Conservation (phyloP, 2,888 invertebrate genomes). For the Acronicta aceris region DNA sequence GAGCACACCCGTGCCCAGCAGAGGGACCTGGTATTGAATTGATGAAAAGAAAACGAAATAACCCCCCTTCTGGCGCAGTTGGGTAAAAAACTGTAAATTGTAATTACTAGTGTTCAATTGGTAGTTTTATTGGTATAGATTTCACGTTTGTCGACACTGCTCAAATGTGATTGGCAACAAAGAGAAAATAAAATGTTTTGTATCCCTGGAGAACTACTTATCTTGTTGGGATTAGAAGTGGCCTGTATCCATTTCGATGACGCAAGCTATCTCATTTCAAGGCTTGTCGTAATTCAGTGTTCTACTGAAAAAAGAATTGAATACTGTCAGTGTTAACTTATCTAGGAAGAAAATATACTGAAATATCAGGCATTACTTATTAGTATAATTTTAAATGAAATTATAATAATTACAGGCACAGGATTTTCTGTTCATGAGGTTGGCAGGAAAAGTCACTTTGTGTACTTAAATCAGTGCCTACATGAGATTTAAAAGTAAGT, state of each 20-base stretch:
- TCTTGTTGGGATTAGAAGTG: constrained; percentile 33
- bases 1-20: too few species aligned
- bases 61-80: too few species aligned
- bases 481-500: too few species aligned
- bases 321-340: not conserved
- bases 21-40: not conserved
- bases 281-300: constrained; percentile 20
- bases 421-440: too few species aligned
- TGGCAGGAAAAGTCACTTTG: too few species aligned
- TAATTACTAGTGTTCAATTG: constrained; percentile 28
- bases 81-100: constrained; percentile 7
- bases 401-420: too few species aligned
- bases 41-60: not conserved
- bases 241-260: constrained; percentile 35
- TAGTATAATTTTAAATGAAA: too few species aligned
- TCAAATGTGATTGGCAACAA: constrained; percentile 36
- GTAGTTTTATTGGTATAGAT: constrained; percentile 34
- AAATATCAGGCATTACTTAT: too few species aligned
- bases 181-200: constrained; percentile 36
- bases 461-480: too few species aligned
- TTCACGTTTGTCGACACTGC: constrained; percentile 38
- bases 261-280: constrained; percentile 31
- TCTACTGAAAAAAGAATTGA: constrained; percentile 7
- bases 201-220: constrained; percentile 42
- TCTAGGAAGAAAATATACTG: too few species aligned